Evolutionary conservation across 2,797 vertebrate species (phyloP), one percentile per base, ranked within the genome.

Genomic region (Chaenodraco wilsoni): DNA sequence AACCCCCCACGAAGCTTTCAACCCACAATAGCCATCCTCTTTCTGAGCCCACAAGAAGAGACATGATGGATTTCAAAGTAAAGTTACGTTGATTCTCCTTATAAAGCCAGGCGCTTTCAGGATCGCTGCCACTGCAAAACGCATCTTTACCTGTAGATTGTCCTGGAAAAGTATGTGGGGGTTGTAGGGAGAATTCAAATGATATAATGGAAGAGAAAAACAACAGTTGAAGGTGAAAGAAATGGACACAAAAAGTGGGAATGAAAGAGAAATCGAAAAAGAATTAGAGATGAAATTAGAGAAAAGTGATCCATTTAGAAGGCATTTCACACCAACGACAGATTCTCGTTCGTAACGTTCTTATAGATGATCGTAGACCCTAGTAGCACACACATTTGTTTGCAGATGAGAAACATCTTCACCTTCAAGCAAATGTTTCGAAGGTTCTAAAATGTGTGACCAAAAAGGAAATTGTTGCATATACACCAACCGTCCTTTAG

Each of bases 21-120:
- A 58, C 44, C 50, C n/a, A 0, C 10, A 31, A 27, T 13, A 1
- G 11, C 21, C 21, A 3, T 54, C 64, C 48, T 15, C 17, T 5
- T 1, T 13, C 46, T 37, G 55, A 75, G 65, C 70, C 69, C 19
- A 64, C 40, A 70, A 65, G 79, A 82, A 73, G 60, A 72, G 67
- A 83, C 77, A 43, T 79, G 84, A 83, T 83, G 84, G 79, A 86
- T 88, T 84, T 84, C 54, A 70, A 79, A 79, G 69, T 74, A 72
- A 83, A 84, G 65, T 72, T 56, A 76, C 69, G 62, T 81, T 68
- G 82, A 83, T 55, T 52, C 19, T 72, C 19, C 4, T 4, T 43
- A 69, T 77, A 43, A 55, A 73, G 65, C 15, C 12, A 21, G 48
- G 17, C 5, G 1, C 57, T 56, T 78, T 78, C 82, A 65, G 55